Base-by-base conservation (phyloP, 2,888 invertebrate species). In the Agrilus biguttatus region DNA sequence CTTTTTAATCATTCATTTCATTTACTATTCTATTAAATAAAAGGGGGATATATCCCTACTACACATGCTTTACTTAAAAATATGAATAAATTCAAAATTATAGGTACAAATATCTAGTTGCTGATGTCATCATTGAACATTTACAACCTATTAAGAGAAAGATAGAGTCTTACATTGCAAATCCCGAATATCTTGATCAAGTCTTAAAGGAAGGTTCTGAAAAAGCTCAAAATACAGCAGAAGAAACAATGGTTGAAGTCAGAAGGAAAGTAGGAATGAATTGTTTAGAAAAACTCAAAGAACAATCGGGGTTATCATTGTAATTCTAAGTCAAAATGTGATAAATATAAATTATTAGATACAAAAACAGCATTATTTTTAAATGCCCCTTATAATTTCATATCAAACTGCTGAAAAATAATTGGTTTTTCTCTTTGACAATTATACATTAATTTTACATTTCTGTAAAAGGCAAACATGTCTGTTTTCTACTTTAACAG, bases 91-190 rank as follows among this genome's bases (percentile, higher is more conserved):
- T 39, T 42, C 39, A 40, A 44, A 21, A 44, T 65, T 65, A 47
- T 51, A 76, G 76, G 50, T 89, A 84, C 57, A 91, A 91, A 67
- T 52, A 73, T 7, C 56, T 73, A 1, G 74, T 89, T 2, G 81
- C 86, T 1, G 83, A 87, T 43, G 74, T 75, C n/a, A 62, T 90
- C 1, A 72, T 81, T 28, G 76, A 78, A 48, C 73, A 76, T 58
- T 56, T 90, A 21, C 68, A 66, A 35, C 89, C 89, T 3, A 83
- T 90, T 52, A 73, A 80, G 49, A 61, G 67, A 39, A 67, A 73
- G 60, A 74, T 80, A 47, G 53, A 66, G 2, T 59, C 72, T 43
- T 70, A 82, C 50, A 58, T 80, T 45, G 59, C 67, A 36, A 76
- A 82, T 47, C 75, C 74, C 38, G 68, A 65, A 14, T 78, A 82